phyloP scores from a whole-genome alignment of 2,888 invertebrate genomes.

The Stramonita haemastoma region DNA sequence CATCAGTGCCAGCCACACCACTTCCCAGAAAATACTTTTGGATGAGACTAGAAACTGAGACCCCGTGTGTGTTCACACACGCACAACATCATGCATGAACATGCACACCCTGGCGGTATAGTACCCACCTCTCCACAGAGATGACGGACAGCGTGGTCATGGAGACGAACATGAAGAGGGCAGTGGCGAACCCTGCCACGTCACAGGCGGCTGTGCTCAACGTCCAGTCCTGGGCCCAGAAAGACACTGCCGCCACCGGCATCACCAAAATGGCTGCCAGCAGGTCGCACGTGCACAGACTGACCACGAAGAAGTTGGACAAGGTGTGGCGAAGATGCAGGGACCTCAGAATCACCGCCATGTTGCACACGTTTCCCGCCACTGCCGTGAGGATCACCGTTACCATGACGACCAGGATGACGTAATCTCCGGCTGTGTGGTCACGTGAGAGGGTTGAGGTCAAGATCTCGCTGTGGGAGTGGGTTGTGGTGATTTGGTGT shows the following conservation, averaged over 20 bases:
- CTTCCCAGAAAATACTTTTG: too few species aligned
- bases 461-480: background rate
- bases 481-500: background rate
- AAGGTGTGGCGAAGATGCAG: slow-evolving; percentile 29
- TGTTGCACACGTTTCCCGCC: slow-evolving; percentile 45
- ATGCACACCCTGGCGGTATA: background rate
- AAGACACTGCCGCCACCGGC: slow-evolving; percentile 49
- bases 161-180: slow-evolving; percentile 51
- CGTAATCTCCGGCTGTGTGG: slow-evolving; percentile 8
- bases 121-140: slow-evolving; percentile 50
- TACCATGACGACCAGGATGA: slow-evolving; percentile 22
- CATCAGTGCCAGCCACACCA: too few species aligned
- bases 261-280: slow-evolving; percentile 47
- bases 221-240: slow-evolving; percentile 45
- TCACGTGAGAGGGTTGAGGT: background rate
- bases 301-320: slow-evolving; percentile 54
- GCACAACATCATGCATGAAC: too few species aligned
- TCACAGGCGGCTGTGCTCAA: slow-evolving; percentile 43
- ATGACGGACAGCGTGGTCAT: slow-evolving; percentile 53
- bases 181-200: slow-evolving; percentile 48
- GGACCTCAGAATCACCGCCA: slow-evolving; percentile 43
- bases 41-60: too few species aligned
- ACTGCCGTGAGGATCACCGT: slow-evolving; percentile 41
- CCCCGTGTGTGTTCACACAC: too few species aligned
- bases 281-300: slow-evolving; percentile 53